Evolutionary conservation across 1,140 invertebrate species (phyloP), one percentile per base, ranked within the genome.

Genomic region (Ditylenchus dipsaci): DNA sequence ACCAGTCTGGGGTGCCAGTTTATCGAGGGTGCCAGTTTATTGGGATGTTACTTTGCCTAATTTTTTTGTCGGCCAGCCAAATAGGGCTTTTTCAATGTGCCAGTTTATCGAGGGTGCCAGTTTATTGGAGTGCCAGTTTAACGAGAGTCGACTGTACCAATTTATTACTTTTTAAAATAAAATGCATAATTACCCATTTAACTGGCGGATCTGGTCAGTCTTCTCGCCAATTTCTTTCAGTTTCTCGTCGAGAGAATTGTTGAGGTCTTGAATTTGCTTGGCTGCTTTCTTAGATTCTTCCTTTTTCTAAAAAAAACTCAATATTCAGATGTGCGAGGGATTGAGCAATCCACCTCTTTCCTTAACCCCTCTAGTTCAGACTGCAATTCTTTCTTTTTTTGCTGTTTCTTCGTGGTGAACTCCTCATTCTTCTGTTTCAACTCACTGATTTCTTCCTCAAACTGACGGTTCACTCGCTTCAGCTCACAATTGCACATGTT

Each of bases 321-420:
- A n/a, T 23, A 58, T 69, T 26, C n/a, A 61, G 29, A 61, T 43
- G 26, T 61, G 8, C 26, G n/a, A 7, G n/a, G n/a, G 66, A 26
- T 47, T 21, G 0, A 8, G 19, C 29, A 11, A 30, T 30, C 61
- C 9, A 77, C 59, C 57, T 76, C 65, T 42, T 74, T 72, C 49
- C 67, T 78, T 13, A 73, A 30, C 15, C 27, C 27, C 29, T 80
- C 78, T 13, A 80, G 53, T 63, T 78, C 71, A 26, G 61, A 23
- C 56, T 81, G 57, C 23, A 78, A 61, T 56, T 80, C 76, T 45
- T 77, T 77, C 38, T 78, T 80, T 53, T 73, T 77, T 67, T 78
- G 76, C 38, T 69, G 68, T 27, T 66, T 77, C 38, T 58, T 57
- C 23, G 71, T 58, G 45, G 57, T 23, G 9, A 30, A 29, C 23